A percentile compares a stretch with the other conserved stretches of the same genome.
Evolutionary conservation across 2,888 invertebrate genomes (phyloP).

Genomic region (Cryptus viduatorius): DNA sequence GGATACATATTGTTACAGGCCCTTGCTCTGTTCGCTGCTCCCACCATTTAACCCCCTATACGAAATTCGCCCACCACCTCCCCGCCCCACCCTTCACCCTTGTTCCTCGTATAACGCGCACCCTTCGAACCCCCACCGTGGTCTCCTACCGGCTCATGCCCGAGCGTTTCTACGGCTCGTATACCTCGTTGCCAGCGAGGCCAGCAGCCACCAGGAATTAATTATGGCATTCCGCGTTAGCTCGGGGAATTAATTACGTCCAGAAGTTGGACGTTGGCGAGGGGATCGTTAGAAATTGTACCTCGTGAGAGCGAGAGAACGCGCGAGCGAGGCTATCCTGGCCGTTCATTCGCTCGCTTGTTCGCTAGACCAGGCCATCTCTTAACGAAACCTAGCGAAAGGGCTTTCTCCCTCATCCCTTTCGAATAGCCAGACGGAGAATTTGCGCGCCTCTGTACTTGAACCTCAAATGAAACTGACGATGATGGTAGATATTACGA

Average conservation of each 20-base stretch:
- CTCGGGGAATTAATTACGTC: constrained; percentile 84
- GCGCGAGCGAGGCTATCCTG: constrained; percentile 9
- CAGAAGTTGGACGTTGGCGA: constrained; percentile 83
- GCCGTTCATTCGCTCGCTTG: constrained; percentile 39
- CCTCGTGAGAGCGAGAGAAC: constrained; percentile 52
- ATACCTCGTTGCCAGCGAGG: constrained; percentile 56
- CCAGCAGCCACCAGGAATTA: constrained; percentile 81
- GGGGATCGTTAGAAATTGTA: constrained; percentile 68
- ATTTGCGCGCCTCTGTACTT: not conserved
- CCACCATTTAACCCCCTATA: constrained; percentile 48
- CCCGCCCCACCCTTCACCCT: constrained; percentile 30
- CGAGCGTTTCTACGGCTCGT: constrained; percentile 51
- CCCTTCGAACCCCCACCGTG: constrained; percentile 37
- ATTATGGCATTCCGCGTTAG: constrained; percentile 85
- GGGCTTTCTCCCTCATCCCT: constrained; percentile 5
- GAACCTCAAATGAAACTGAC: not conserved
- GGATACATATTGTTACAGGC: constrained; percentile 82
- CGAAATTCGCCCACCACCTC: constrained; percentile 70
- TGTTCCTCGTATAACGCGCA: constrained; percentile 28
- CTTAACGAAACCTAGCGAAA: constrained; percentile 11
- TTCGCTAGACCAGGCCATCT: constrained; percentile 10
- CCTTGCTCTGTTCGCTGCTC: constrained; percentile 61
- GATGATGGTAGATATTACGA: not conserved
- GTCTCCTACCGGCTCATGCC: constrained; percentile 51
- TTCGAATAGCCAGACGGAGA: not conserved